phyloP scores from a whole-genome alignment of 2,888 invertebrate species.

The Rhagonycha fulva region DNA sequence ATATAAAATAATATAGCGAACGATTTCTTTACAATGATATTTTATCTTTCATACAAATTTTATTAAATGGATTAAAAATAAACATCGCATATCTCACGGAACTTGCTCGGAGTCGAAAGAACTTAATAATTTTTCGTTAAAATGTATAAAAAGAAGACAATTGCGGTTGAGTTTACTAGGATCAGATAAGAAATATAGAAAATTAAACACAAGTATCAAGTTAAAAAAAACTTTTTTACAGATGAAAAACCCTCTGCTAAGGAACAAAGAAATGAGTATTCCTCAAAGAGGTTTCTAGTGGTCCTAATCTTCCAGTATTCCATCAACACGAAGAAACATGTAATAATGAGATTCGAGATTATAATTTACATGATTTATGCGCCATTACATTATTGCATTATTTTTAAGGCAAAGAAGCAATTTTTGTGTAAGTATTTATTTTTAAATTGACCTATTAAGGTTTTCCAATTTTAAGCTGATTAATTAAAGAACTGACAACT shows the following conservation, averaged over 20 bases:
- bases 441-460: neutral
- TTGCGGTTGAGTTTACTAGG: neutral
- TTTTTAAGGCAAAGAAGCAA: neutral
- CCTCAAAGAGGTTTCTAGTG: neutral
- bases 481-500: neutral
- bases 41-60: neutral
- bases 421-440: neutral
- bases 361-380: neutral
- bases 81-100: neutral
- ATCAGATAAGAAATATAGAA: neutral
- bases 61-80: neutral
- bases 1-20: neutral
- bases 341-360: neutral
- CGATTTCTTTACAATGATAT: neutral
- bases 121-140: too few relatives aligned
- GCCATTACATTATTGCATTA: too few relatives aligned
- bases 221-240: neutral
- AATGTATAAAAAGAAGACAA: too few relatives aligned
- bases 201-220: neutral
- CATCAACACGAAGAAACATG: neutral
- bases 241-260: neutral
- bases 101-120: neutral
- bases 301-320: neutral
- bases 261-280: neutral
- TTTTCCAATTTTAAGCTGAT: neutral